Evolutionary conservation across 1,140 invertebrate genomes (phyloP).

Genomic region (Coenobita brevimanus): DNA sequence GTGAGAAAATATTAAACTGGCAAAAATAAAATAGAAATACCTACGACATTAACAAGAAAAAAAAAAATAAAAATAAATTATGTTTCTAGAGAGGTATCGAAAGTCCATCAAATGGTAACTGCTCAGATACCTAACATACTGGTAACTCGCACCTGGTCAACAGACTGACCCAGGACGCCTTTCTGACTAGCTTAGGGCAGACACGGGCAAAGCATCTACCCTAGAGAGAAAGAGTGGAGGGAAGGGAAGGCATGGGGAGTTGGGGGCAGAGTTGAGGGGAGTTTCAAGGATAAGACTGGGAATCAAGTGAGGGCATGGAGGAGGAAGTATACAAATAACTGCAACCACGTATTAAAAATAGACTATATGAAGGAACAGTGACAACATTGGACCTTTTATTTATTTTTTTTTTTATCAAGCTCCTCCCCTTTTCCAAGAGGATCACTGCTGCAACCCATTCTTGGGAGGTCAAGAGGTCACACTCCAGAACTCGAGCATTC

Average conservation of each 20-base stretch:
- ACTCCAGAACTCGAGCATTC: too few species aligned
- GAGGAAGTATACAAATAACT: slow-evolving; percentile 46
- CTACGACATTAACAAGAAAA: slow-evolving; percentile 9
- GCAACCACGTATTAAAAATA: slow-evolving; percentile 66
- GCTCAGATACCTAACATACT: slow-evolving; percentile 52
- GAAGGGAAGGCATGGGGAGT: too few species aligned
- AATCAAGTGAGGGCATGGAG: too few species aligned
- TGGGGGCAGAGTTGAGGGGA: too few species aligned
- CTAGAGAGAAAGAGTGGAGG: neutral
- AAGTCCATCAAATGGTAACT: slow-evolving; percentile 57
- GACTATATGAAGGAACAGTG: slow-evolving; percentile 63
- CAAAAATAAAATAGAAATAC: slow-evolving; percentile 47
- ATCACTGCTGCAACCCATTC: neutral
- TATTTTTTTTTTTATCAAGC: too few species aligned
- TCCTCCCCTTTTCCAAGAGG: neutral
- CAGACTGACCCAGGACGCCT: neutral
- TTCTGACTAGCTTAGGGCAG: slow-evolving; percentile 51
- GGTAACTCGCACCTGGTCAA: slow-evolving; percentile 47
- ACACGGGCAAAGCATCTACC: slow-evolving; percentile 46
- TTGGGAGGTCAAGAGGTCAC: too few species aligned
- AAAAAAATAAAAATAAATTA: slow-evolving; percentile 24
- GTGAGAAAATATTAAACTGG: slow-evolving; percentile 9
- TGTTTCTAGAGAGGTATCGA: neutral
- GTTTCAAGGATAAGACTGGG: too few species aligned
- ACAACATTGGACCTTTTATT: slow-evolving; percentile 39